Base-by-base conservation (phyloP, 1,140 invertebrate species). In the Heliconius eleuchia region DNA sequence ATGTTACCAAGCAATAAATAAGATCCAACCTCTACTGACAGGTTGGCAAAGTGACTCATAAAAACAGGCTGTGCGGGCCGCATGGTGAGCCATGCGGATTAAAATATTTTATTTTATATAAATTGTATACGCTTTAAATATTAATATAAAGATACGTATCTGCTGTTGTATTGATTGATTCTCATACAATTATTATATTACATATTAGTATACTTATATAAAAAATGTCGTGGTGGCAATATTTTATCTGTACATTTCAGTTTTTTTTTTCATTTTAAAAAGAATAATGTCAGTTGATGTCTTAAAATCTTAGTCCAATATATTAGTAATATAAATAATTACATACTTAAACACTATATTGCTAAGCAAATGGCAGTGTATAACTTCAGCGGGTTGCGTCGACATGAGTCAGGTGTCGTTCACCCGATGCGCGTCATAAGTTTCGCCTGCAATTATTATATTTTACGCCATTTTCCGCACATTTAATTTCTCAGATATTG, bases 371-470 rank as follows among this genome's bases (percentile, higher is more conserved):
- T 77, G 81, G 73, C 80, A 78, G 76, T 83, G 81, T 66, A 66
- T 83, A 84, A 82, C 84, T 87, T 87, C 83, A 86, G 86, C 78
- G 82, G 75, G 78, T 78, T 80, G 88, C 84, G 83, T 82, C 78
- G 84, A 83, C 85, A 85, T 92, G 91, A 93, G 86, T 93, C 91
- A 92, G 89, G 86, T 89, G 91, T 93, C 91, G 84, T 91, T 91
- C 73, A 91, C 91, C 91, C 86, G 80, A 76, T 77, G 72, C 81
- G 82, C 90, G 87, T 89, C 89, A 86, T 85, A 87, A 88, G 85
- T 84, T 84, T 80, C 82, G 76, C 37, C 82, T 82, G 83, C 82
- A 82, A 85, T 83, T 86, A 85, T 84, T 86, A 85, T 84, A 88
- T 88, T 88, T 89, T 82, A 84, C 82, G 83, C 83, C 79, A 81